phyloP scores from a whole-genome alignment of 1,140 invertebrate species.

The Nylanderia fulva region DNA sequence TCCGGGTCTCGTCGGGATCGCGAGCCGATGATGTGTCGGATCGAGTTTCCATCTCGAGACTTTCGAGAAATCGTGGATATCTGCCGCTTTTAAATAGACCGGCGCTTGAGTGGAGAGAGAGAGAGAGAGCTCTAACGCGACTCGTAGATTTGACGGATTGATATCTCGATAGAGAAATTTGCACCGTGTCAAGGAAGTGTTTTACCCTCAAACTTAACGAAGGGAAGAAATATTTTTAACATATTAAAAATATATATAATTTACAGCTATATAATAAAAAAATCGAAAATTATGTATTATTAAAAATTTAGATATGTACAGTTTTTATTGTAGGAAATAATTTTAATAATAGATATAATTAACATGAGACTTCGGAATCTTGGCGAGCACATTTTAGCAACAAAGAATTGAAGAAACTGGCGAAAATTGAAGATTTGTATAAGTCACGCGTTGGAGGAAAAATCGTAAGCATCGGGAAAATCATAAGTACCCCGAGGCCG shows the following conservation, averaged over 20 bases:
- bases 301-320: too few species aligned
- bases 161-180: constrained; percentile 27
- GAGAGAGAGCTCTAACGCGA: constrained; percentile 37
- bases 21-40: constrained; percentile 59
- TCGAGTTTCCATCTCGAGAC: constrained; percentile 73
- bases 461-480: constrained; percentile 12
- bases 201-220: background rate
- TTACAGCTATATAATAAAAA: background rate
- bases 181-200: background rate
- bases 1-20: constrained; percentile 55
- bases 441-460: background rate
- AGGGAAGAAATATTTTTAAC: background rate
- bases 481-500: background rate
- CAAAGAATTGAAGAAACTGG: background rate
- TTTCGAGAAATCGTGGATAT: constrained; percentile 60
- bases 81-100: constrained; percentile 64
- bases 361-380: background rate
- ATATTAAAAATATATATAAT: background rate
- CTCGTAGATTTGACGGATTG: constrained; percentile 44
- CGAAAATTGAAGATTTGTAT: background rate
- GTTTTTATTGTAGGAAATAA: too few species aligned
- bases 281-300: background rate
- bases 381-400: background rate
- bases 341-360: background rate
- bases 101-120: constrained; percentile 11